Conservation (phyloP, 2,888 invertebrate species). For the Sycophila texana region DNA sequence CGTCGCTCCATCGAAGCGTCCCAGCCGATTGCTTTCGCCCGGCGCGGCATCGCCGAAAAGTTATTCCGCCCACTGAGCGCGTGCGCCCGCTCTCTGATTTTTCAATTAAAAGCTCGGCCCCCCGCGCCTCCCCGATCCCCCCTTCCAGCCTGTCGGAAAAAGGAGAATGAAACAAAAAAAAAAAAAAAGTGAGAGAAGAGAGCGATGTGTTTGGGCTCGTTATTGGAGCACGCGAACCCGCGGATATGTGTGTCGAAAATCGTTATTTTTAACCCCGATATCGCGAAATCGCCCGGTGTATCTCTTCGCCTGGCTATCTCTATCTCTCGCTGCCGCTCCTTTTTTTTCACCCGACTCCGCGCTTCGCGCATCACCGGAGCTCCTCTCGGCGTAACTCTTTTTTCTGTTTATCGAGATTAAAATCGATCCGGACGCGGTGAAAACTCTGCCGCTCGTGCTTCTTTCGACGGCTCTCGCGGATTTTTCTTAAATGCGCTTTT, state of each 20-base stretch:
- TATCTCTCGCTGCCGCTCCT: not conserved
- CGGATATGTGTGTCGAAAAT: slow-evolving; percentile 37
- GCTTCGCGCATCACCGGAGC: too few species aligned
- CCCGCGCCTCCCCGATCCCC: not conserved
- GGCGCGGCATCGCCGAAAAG: slow-evolving; percentile 44
- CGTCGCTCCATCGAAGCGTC: slow-evolving; percentile 40
- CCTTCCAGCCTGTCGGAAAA: not conserved
- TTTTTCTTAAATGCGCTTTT: slow-evolving; percentile 34
- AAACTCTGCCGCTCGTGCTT: not conserved
- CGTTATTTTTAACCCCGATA: slow-evolving; percentile 40
- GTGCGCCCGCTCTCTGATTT: slow-evolving; percentile 45
- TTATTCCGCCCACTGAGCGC: slow-evolving; percentile 39
- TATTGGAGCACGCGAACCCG: slow-evolving; percentile 22
- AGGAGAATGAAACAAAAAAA: slow-evolving; percentile 1
- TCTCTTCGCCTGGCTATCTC: slow-evolving; percentile 2
- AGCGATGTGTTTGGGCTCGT: slow-evolving; percentile 35
- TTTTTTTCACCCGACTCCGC: not conserved
- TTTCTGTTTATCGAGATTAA: slow-evolving; percentile 35
- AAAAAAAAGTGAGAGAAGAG: not conserved
- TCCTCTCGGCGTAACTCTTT: not conserved
- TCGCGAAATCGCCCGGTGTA: slow-evolving; percentile 40
- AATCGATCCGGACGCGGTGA: slow-evolving; percentile 38
- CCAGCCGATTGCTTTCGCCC: slow-evolving; percentile 46
- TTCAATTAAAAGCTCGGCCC: slow-evolving; percentile 52
- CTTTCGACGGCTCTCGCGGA: not conserved